Evolutionary conservation across 2,113 vertebrate genomes (phyloP), one percentile per base, ranked within the genome.

Genomic region (Pachycephala philippinensis): DNA sequence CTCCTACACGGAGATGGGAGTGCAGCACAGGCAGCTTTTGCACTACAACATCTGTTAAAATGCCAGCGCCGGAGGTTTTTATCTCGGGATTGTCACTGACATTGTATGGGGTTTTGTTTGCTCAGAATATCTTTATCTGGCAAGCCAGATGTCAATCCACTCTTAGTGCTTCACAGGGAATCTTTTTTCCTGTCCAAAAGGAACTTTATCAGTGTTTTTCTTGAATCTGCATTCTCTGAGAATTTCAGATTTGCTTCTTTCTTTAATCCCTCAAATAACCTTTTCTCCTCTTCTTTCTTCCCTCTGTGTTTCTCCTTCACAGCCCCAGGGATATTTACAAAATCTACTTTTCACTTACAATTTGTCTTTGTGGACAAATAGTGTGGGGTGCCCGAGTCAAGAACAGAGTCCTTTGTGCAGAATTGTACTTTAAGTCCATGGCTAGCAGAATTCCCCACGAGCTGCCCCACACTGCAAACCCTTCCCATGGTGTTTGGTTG

Each of bases 41-140:
- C 85, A 44, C 39, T 44, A 13, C 50, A 56, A 6, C 87, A 66
- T 93, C 88, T 94, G 92, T 90, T 93, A 40, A 86, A 56, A 8
- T 84, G 71, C 60, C 68, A 59, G 59, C 0, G 1, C 88, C 87
- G 19, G 35, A 75, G 86, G 80, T 72, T 82, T 93, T 89, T 93
- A 89, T 90, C 92, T 89, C 49, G 4, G 44, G 40, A 11, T 69
- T 84, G 89, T 84, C 18, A 9, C 72, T 23, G 39, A 69, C 81
- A 10, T 61, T 72, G 57, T 76, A 33, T 13, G 63, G 5, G 7
- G 87, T 30, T 95, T 93, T 95, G 42, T 94, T 95, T 92, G 91
- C 87, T 87, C 50, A 28, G 77, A 96, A 39, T 91, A 66, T 85
- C 84, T 95, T 97, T 92, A 96, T 94, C 96, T 89, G 54, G 70